phyloP scores from a whole-genome alignment of 2,888 invertebrate genomes.

The Drosophila silvestris region DNA sequence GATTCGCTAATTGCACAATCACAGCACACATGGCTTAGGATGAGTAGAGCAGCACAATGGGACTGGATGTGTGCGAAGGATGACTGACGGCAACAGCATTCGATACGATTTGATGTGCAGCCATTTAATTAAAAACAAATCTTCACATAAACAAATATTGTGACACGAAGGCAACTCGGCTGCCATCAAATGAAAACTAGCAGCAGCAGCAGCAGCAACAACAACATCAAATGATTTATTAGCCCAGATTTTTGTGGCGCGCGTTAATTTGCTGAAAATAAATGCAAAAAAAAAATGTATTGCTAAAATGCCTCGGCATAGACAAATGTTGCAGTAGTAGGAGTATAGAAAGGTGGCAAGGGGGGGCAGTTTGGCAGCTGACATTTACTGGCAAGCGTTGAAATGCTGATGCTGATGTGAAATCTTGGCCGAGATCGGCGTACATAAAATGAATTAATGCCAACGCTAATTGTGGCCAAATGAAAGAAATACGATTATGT shows the following conservation, averaged over 20 bases:
- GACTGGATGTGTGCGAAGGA: constrained; percentile 17
- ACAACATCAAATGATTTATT: constrained; percentile 79
- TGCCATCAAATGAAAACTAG: constrained; percentile 47
- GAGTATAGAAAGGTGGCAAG: constrained; percentile 2
- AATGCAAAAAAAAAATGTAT: constrained; percentile 52
- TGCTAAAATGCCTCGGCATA: constrained; percentile 39
- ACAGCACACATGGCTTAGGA: constrained; percentile 37
- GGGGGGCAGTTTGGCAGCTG: constrained; percentile 63
- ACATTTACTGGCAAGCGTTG: constrained; percentile 81
- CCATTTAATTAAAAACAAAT: constrained; percentile 77
- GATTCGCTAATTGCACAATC: constrained; percentile 81
- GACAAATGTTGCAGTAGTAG: constrained; percentile 30
- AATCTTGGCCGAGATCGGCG: constrained; percentile 42
- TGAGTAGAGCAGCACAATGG: constrained; percentile 22
- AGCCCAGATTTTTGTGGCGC: constrained; percentile 62
- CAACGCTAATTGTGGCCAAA: constrained; percentile 75
- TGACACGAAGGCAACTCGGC: constrained; percentile 57
- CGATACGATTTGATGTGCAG: constrained; percentile 63
- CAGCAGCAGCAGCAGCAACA: constrained; percentile 20
- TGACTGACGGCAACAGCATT: constrained; percentile 77
- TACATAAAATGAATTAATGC: constrained; percentile 72
- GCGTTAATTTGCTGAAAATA: constrained; percentile 82
- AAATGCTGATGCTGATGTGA: constrained; percentile 48
- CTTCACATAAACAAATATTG: constrained; percentile 74
- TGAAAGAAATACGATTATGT: constrained; percentile 59